Evolutionary conservation across 2,113 vertebrate genomes (phyloP).

Genomic region (Dasyurus viverrinus): DNA sequence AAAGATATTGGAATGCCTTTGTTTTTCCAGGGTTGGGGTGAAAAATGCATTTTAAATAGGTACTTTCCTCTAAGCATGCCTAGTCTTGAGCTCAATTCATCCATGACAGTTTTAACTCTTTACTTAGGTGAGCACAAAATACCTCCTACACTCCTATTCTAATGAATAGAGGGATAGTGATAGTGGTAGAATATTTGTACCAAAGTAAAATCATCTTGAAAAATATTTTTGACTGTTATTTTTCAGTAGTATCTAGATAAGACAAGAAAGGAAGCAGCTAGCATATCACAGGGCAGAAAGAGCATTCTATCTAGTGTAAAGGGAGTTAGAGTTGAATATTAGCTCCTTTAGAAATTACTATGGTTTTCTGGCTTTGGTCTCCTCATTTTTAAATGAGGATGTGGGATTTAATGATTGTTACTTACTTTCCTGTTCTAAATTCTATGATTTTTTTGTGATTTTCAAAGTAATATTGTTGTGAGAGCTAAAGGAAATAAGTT

Average conservation of each 20-base stretch:
- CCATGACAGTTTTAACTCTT: not conserved
- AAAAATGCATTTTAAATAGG: not conserved
- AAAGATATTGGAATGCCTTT: slow-evolving; percentile 2
- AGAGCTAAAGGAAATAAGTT: not conserved
- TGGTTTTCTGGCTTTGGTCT: not conserved
- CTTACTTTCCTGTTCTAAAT: not conserved
- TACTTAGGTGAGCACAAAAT: not conserved
- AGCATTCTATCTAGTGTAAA: not conserved
- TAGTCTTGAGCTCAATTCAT: slow-evolving; percentile 3
- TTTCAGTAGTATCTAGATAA: not conserved
- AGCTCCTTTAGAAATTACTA: not conserved
- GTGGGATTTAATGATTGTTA: not conserved
- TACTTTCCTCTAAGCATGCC: slow-evolving; percentile 18
- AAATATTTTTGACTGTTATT: not conserved
- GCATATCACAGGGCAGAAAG: not conserved
- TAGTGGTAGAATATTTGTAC: not conserved
- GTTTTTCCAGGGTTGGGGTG: slow-evolving; percentile 20
- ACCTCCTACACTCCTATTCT: not conserved
- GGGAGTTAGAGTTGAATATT: not conserved
- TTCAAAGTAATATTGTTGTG: not conserved
- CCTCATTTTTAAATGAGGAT: not conserved
- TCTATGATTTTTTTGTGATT: not conserved
- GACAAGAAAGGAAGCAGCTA: not conserved
- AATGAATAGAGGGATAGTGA: not conserved
- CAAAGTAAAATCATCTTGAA: not conserved